These are phyloP conservation scores for Diorhabda carinulata DNA, from an alignment of 1,140 invertebrate species.

Conservation along the genomic window DNA sequence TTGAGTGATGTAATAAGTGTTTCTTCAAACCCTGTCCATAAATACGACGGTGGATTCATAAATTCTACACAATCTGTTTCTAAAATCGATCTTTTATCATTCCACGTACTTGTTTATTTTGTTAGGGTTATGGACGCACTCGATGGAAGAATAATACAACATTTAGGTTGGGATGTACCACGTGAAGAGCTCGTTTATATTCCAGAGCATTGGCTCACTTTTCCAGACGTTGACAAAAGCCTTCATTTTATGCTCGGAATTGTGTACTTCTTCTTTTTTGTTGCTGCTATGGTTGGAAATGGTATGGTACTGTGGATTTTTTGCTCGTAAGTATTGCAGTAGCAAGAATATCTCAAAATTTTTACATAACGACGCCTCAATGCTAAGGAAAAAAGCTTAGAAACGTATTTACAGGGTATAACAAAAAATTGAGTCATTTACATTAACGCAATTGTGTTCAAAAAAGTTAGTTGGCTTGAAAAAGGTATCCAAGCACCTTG, in stretches of 20 bases:
- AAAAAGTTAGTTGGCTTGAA: too few species aligned
- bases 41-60: too few species aligned
- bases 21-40: too few species aligned
- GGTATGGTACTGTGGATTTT: conserved; percentile 88
- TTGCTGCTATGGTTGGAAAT: conserved; percentile 74
- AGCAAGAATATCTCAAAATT: too few species aligned
- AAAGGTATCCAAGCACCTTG: too few species aligned
- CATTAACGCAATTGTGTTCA: too few species aligned
- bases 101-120: not conserved
- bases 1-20: too few species aligned
- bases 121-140: conserved; percentile 22
- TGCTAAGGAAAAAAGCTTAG: too few species aligned
- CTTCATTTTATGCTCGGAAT: conserved; percentile 78
- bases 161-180: conserved; percentile 70
- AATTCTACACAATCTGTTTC: too few species aligned
- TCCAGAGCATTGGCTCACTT: conserved; percentile 79
- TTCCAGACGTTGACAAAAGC: conserved; percentile 71
- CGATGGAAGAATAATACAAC: not conserved
- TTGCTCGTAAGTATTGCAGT: conserved; percentile 48
- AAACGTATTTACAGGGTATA: too few species aligned
- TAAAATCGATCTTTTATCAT: too few species aligned
- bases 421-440: too few species aligned
- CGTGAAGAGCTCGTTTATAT: conserved; percentile 69
- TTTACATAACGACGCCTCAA: conserved; percentile 24
- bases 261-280: conserved; percentile 75